Base-by-base conservation (phyloP, 2,888 invertebrate genomes). In the Hirtodrosophila histrioides region DNA sequence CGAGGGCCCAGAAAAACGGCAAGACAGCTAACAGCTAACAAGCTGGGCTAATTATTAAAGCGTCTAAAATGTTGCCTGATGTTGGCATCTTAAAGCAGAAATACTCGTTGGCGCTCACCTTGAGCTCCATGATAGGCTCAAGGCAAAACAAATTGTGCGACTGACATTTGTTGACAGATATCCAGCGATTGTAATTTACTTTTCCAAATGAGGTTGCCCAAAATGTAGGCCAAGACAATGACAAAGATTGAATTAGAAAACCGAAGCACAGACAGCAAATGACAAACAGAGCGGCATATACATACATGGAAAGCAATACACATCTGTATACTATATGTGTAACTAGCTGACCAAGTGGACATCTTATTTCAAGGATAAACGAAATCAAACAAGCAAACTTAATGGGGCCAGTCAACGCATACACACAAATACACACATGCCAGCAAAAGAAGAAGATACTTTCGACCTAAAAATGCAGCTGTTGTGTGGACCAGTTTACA, bases 321-420 rank as follows among this genome's bases (percentile, higher is more conserved):
- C 50, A 11, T 37, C 37, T 55, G 8, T 12, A 45, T 17, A 9
- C 9, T 8, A 55, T 33, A 41, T 44, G 10, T 17, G 27, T 17
- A 17, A 57, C 53, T 51, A 67, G 72, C 61, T 53, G 69, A 36
- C 48, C 71, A 44, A 57, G 54, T 70, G 66, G 43, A 70, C 69
- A 82, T 67, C 79, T 60, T 64, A 55, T 67, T 87, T 78, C 86
- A 78, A 87, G 82, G 75, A 85, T 87, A 78, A 75, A 63, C 67
- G 61, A 88, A 69, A 71, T 78, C 79, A 71, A 75, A 75, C 69
- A 68, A 62, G 55, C 65, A 57, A 69, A 54, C 67, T 61, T 67
- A 85, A 81, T 62, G 64, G 49, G 56, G 41, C 54, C 51, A 65
- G 17, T 58, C 58, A 39, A 41, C 60, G 45, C 53, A 50, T 33